Base-by-base conservation (phyloP, 2,113 vertebrate species). In the Notechis scutatus region DNA sequence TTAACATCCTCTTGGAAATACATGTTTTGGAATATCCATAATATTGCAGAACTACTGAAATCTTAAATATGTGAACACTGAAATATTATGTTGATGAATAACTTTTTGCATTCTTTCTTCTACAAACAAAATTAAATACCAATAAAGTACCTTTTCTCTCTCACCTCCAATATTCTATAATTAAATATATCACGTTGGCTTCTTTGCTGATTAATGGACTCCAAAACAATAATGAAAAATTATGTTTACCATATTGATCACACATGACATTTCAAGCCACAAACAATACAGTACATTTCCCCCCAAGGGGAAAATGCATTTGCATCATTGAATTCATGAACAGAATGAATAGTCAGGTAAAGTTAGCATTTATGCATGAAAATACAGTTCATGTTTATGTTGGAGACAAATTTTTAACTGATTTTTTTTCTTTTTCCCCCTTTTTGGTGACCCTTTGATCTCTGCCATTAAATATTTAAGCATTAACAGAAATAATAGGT, bases 41-140 rank as follows among this genome's bases (percentile, higher is more conserved):
- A 94, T n/a, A 23, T 23, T 55, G 5, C 0, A 26, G 93, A 55
- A 90, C 50, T 95, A 94, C 87, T 87, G 86, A 93, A 94, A 81
- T 86, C 52, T 26, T 6, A 94, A 0, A 87, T 94, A 89, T 92
- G 92, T 87, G 89, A 92, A 88, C 87, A 94, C 0, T n/a, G 89
- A 96, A 45, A 39, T 92, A 92, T 96, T 92, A 95, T 94, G 52
- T 87, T 94, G n/a, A 91, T 92, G 86, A 92, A 20, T 90, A 93
- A 95, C 96, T 94, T 96, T 96, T 94, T 94, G 57, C 93, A 95
- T 55, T 95, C 91, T 94, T 94, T 12, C 88, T 81, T 88, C 29
- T 92, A 89, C 92, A 95, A 97, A 97, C 94, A 94, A 96, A 94
- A 95, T 74, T 92, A 95, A 97, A 97, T 96, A 96, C 92, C 95